A percentile compares a stretch with the other conserved stretches of the same genome.
phyloP scores from a whole-genome alignment of 2,888 invertebrate species.

The Phyto melanocephala region DNA sequence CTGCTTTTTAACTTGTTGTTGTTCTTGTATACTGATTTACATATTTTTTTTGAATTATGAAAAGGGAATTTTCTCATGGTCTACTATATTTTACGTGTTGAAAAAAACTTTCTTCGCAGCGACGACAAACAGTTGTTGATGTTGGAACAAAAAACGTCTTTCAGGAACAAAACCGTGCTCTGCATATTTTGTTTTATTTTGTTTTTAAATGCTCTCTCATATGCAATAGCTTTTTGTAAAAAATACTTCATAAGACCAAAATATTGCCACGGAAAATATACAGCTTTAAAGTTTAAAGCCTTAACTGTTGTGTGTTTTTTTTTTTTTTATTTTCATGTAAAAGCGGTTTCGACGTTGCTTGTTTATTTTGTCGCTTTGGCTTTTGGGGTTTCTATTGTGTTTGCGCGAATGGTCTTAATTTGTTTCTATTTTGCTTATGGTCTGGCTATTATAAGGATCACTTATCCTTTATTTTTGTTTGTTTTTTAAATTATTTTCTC shows the following conservation, averaged over 20 bases:
- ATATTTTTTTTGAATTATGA: background rate
- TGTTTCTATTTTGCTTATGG: background rate
- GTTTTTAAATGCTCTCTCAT: conserved; percentile 8
- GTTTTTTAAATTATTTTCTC: background rate
- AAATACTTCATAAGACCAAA: conserved; percentile 6
- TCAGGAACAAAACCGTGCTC: conserved; percentile 79
- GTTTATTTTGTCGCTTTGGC: background rate
- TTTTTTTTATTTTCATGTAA: background rate
- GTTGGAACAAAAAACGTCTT: conserved; percentile 51
- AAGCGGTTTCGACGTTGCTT: background rate
- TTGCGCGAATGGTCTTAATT: background rate
- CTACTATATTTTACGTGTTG: conserved; percentile 26
- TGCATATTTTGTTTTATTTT: conserved; percentile 53
- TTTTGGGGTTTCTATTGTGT: background rate
- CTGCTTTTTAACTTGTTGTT: background rate
- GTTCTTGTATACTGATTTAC: background rate
- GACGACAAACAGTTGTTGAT: conserved; percentile 20
- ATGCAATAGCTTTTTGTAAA: conserved; percentile 20
- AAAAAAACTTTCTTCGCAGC: conserved; percentile 54
- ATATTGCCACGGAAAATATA: background rate
- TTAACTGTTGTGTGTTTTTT: background rate
- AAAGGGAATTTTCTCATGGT: background rate
- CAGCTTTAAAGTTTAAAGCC: background rate
- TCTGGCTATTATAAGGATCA: background rate
- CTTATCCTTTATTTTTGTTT: background rate